These are phyloP conservation scores for Microctonus hyperodae DNA, from an alignment of 2,888 invertebrate genomes.

Conservation along the genomic window DNA sequence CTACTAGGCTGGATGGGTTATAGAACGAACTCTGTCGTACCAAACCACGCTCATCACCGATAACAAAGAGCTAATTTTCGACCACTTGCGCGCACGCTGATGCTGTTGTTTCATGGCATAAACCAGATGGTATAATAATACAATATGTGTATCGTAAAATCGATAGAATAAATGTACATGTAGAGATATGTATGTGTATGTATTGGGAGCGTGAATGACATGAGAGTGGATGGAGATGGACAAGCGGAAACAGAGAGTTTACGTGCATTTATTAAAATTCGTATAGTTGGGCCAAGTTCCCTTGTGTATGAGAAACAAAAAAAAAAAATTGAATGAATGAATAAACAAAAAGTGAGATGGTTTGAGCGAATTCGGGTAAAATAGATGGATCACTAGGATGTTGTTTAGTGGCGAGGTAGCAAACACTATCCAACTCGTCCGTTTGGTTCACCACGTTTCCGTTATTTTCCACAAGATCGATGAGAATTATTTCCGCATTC, in stretches of 20 bases:
- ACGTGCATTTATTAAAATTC: conserved; percentile 37
- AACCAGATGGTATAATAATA: neutral
- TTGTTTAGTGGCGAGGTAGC: conserved; percentile 20
- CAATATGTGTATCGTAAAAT: neutral
- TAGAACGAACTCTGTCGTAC: neutral
- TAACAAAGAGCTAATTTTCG: conserved; percentile 24
- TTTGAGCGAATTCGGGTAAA: neutral
- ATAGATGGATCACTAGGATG: neutral
- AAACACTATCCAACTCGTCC: conserved; percentile 29
- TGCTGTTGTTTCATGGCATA: neutral
- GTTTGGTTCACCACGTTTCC: conserved; percentile 33
- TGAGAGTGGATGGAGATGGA: neutral
- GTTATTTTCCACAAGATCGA: conserved; percentile 47
- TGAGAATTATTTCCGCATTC: conserved; percentile 50
- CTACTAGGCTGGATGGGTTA: neutral
- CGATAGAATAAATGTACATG: neutral
- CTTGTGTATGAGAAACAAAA: neutral
- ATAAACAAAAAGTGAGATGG: neutral
- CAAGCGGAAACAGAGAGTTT: conserved; percentile 31
- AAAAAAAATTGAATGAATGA: neutral
- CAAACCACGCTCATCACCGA: conserved; percentile 6
- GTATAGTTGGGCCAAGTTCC: conserved; percentile 3
- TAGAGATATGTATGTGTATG: conserved; percentile 24
- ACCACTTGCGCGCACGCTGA: neutral
- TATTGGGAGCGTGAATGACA: too few species aligned